A percentile compares a stretch with the other conserved stretches of the same genome.
phyloP scores from a whole-genome alignment of 30 jellyfish, hydroid and myxozoan species.

The Sanderia malayensis region DNA sequence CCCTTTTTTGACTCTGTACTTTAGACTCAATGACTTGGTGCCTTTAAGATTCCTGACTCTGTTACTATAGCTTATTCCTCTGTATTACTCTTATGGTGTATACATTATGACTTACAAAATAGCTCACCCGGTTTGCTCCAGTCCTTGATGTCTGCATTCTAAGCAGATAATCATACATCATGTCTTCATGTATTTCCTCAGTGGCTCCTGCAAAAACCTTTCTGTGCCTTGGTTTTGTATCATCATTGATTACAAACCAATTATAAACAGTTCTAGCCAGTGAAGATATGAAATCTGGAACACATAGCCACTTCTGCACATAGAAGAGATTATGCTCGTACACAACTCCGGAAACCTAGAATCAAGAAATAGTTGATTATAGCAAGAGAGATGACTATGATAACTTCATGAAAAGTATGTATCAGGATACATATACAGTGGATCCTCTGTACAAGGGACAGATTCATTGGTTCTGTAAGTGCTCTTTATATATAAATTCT shows the following conservation, averaged over 20 bases:
- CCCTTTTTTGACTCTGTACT: too few species aligned
- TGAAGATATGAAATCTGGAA: slow-evolving; percentile 44
- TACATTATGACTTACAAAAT: too few species aligned
- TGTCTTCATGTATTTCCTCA: slow-evolving; percentile 84
- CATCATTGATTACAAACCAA: slow-evolving; percentile 25
- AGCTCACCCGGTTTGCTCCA: too few species aligned
- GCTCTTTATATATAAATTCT: too few species aligned
- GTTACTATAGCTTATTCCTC: too few species aligned
- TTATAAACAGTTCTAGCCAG: slow-evolving; percentile 24
- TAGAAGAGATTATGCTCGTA: slow-evolving; percentile 41
- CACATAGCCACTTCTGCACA: slow-evolving; percentile 40
- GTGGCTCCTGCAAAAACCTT: slow-evolving; percentile 83
- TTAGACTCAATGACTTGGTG: too few species aligned
- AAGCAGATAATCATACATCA: slow-evolving; percentile 67
- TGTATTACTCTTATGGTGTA: too few species aligned
- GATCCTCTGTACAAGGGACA: too few species aligned
- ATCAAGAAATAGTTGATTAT: not conserved
- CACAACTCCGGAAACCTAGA: slow-evolving; percentile 68
- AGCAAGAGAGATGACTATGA: not conserved
- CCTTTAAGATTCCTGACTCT: too few species aligned
- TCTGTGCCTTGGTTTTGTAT: slow-evolving; percentile 22
- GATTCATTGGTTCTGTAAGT: too few species aligned
- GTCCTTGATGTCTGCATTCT: slow-evolving; percentile 23
- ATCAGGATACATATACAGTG: too few species aligned
- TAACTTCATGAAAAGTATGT: too few species aligned